Evolutionary conservation across 1,140 invertebrate genomes (phyloP).

Genomic region (Conopomorpha cramerella): DNA sequence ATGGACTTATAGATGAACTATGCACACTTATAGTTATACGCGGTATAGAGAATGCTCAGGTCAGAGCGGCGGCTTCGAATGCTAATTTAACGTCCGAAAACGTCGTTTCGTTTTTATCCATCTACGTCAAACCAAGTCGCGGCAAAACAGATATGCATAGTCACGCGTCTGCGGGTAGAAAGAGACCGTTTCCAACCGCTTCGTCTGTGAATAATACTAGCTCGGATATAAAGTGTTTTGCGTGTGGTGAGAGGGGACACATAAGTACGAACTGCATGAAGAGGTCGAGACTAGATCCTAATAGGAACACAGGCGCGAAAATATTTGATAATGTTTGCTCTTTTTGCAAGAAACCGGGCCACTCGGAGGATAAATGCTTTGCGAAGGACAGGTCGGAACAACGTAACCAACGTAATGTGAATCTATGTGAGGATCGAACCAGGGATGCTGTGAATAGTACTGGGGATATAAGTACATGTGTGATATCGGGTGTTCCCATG

Average conservation of each 20-base stretch:
- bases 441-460: background rate
- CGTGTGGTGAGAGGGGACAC: background rate
- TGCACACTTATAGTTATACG: too few species aligned
- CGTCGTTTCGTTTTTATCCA: background rate
- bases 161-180: too few species aligned
- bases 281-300: too few species aligned
- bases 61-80: background rate
- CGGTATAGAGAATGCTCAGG: background rate
- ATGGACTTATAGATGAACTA: too few species aligned
- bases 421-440: background rate
- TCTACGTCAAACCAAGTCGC: background rate
- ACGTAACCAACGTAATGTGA: background rate
- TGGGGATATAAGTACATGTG: background rate
- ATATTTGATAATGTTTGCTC: background rate
- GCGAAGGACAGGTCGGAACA: background rate
- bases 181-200: background rate
- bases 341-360: background rate
- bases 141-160: background rate
- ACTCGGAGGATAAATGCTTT: background rate
- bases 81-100: background rate
- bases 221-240: background rate
- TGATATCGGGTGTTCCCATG: background rate
- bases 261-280: background rate
- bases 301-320: too few species aligned
- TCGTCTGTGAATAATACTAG: background rate